Conservation (phyloP, 2,888 invertebrate species). For the Macaria liturata region DNA sequence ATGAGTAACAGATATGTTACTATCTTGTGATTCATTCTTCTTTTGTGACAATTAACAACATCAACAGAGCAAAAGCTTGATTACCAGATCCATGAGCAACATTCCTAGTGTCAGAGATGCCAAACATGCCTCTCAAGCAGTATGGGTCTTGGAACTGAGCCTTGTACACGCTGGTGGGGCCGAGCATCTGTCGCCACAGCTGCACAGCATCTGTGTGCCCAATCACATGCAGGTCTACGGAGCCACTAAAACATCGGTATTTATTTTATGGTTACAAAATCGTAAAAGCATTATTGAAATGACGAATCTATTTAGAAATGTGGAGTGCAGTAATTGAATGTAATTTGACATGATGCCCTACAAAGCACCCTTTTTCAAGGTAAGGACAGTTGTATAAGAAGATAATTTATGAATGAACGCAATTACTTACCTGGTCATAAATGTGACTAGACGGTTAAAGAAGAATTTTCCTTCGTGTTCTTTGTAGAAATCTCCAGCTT, state of each 20-base stretch:
- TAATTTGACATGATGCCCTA: neutral
- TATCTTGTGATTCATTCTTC: too few relatives aligned
- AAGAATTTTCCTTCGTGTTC: slow-evolving; percentile 94
- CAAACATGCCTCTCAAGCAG: slow-evolving; percentile 92
- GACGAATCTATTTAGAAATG: too few relatives aligned
- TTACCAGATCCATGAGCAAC: slow-evolving; percentile 95
- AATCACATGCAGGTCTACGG: slow-evolving; percentile 91
- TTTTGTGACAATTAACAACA: too few relatives aligned
- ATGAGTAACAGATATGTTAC: too few relatives aligned
- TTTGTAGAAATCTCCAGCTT: slow-evolving; percentile 90
- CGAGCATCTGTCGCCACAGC: slow-evolving; percentile 93
- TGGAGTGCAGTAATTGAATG: too few relatives aligned
- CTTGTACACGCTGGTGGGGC: slow-evolving; percentile 94
- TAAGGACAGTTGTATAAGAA: neutral
- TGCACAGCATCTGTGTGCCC: slow-evolving; percentile 89
- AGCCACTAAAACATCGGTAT: slow-evolving; percentile 86
- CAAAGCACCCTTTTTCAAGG: slow-evolving; percentile 1
- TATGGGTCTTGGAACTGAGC: slow-evolving; percentile 90
- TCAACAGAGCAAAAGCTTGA: too few relatives aligned
- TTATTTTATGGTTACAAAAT: neutral
- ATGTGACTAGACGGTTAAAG: slow-evolving; percentile 90
- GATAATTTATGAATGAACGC: neutral
- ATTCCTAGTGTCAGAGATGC: slow-evolving; percentile 97
- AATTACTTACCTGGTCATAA: slow-evolving; percentile 88
- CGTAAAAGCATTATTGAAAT: too few relatives aligned